Evolutionary conservation across 2,113 vertebrate species (phyloP), one percentile per base, ranked within the genome.

Genomic region (Entomyzon cyanotis): DNA sequence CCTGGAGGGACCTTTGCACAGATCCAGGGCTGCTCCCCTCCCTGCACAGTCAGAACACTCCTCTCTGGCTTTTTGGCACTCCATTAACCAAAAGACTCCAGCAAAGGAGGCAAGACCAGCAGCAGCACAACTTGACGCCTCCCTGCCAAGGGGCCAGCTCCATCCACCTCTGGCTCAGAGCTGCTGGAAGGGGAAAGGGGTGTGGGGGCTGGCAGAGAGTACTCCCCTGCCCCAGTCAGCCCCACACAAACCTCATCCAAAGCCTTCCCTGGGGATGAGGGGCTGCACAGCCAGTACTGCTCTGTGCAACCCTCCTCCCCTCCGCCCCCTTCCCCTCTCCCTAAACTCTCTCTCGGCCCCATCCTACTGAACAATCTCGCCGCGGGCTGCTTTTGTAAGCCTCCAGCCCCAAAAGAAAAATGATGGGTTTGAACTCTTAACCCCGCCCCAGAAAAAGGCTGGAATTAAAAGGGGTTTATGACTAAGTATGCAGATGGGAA

Each of bases 371-470:
- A 95, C 93, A 95, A 96, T 92, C 78, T 96, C 77, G 39, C 95
- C 62, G 90, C 89, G 7, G 94, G 90, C 89, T 89, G 89, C 96
- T 94, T 97, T 96, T 96, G 46, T 95, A 86, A 92, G 90, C 60
- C 75, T 97, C 88, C 83, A 95, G 71, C 76, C 93, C 95, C 73
- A 63, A 91, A 96, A 97, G 95, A 97, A 97, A 97, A 97, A 97
- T 94, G 95, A 98, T 97, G 96, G 87, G 93, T 93, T 96, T 98
- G 94, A 98, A 98, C 97, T 97, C 94, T 97, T 97, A 97, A 96
- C 96, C 97, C 95, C 84, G 79, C 82, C 94, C 92, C 91, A 93
- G 97, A 97, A 97, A 96, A 97, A 86, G 73, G 85, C 84, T 96
- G 89, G 94, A 96, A 96, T 94, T 95, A 97, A 97, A 96, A 96